Base-by-base conservation (phyloP, 2,888 invertebrate genomes). In the Rapana venosa region DNA sequence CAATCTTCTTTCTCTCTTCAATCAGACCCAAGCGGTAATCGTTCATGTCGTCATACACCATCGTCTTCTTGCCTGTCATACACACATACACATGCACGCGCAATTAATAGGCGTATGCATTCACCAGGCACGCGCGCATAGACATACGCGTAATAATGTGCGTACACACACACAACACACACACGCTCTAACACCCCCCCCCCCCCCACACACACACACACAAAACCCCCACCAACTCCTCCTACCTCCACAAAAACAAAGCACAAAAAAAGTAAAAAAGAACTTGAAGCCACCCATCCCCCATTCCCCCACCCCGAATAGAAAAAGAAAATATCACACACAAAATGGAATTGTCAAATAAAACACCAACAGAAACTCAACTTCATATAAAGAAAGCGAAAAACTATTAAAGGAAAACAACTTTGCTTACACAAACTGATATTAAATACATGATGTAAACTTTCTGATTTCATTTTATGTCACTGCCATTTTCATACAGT, bases 1-100 rank as follows among this genome's bases (percentile, higher is more conserved):
- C 92, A 30, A 92, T 92, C 88, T 89, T 90, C 66, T 87, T 87
- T 20, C 92, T 77, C 70, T 92, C 92, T 5, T 92, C 92, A 8
- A 90, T 90, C 35, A 92, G 90, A 35, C 90, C 83, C 26, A 61
- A 70, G 61, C 91, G 56, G 35, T 91, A 91, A 22, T 91, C 90
- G 47, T 91, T 89, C 91, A 92, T 92, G 86, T 91, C 91, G 35
- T 74, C 88, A 35, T 87, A 90, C 32, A 92, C 88, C 20, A 89
- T 79, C 6, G 88, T 91, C 26, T 90, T 91, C n/a, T 90, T 91
- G 26, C 91, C 91, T 91, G 90, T 35, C 87, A 79, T 15, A 20
- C 79, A 79, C 77, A 79, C 32, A 66, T 1, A 13, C 66, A 79
- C 79, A 74, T 66, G 17, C 66, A 66, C 66, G 13, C 66, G 26